phyloP scores from a whole-genome alignment of 2,113 vertebrate species.

The Rhynchopsitta pachyrhyncha region DNA sequence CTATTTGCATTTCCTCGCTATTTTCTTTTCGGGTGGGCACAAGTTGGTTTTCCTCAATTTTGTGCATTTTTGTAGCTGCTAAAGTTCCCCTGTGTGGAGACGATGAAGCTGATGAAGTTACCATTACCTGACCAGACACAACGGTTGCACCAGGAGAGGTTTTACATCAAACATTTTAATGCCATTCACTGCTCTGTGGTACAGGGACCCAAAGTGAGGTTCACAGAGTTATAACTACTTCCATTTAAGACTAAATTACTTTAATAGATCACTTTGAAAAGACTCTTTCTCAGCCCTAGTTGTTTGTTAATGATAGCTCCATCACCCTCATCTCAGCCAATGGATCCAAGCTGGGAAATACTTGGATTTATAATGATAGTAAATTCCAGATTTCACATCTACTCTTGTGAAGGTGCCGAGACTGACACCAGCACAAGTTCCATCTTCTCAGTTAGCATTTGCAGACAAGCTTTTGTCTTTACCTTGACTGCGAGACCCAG shows the following conservation, averaged over 20 bases:
- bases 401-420: background rate
- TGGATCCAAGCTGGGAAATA: background rate
- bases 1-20: background rate
- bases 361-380: background rate
- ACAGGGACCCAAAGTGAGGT: rapidly evolving
- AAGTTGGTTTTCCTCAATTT: background rate
- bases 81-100: rapidly evolving
- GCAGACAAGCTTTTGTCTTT: background rate
- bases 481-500: rapidly evolving
- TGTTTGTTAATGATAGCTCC: background rate
- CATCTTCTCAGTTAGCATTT: background rate
- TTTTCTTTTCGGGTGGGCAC: background rate
- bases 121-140: background rate
- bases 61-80: background rate
- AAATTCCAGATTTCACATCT: background rate
- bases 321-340: background rate
- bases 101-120: background rate
- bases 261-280: background rate
- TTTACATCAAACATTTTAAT: rapidly evolving
- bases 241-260: background rate
- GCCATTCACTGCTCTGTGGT: background rate
- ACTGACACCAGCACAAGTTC: background rate
- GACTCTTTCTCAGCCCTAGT: background rate
- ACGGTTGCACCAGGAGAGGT: background rate
- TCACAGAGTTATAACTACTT: background rate